Percentiles rank a stretch among this genome's conserved stretches.
phyloP scores from a whole-genome alignment of 2,888 invertebrate genomes.

The Erpobdella octoculata region DNA sequence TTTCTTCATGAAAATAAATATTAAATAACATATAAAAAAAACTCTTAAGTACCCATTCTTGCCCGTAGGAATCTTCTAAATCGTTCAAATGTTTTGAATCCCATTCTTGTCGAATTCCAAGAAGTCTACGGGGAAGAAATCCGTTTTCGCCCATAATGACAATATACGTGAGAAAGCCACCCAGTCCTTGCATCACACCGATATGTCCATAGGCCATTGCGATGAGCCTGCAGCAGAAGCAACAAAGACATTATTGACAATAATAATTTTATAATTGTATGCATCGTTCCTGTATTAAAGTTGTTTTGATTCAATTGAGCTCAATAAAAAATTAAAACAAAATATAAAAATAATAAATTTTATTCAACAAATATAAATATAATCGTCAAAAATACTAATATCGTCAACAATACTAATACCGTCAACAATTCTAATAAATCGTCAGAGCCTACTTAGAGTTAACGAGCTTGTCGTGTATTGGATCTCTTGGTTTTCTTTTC shows the following conservation, averaged over 20 bases:
- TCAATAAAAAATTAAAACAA: not conserved
- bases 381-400: too few species aligned
- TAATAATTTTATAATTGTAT: not conserved
- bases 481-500: slow-evolving; percentile 81
- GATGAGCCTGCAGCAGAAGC: slow-evolving; percentile 59
- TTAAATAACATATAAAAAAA: not conserved
- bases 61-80: slow-evolving; percentile 71
- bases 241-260: not conserved
- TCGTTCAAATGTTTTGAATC: slow-evolving; percentile 97
- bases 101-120: slow-evolving; percentile 94
- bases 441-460: slow-evolving; percentile 60
- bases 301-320: too few species aligned
- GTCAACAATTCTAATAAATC: too few species aligned
- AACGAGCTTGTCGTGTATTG: slow-evolving; percentile 75
- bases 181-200: slow-evolving; percentile 99
- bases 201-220: slow-evolving; percentile 99
- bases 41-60: slow-evolving; percentile 36
- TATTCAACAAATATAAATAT: too few species aligned
- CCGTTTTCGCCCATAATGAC: slow-evolving; percentile 99
- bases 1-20: not conserved
- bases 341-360: too few species aligned
- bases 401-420: too few species aligned
- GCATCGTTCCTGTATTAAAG: too few species aligned
- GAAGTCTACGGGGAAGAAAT: slow-evolving; percentile 77
- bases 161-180: slow-evolving; percentile 98